Base-by-base conservation (phyloP, 2,888 invertebrate species). In the Sesia bembeciformis region DNA sequence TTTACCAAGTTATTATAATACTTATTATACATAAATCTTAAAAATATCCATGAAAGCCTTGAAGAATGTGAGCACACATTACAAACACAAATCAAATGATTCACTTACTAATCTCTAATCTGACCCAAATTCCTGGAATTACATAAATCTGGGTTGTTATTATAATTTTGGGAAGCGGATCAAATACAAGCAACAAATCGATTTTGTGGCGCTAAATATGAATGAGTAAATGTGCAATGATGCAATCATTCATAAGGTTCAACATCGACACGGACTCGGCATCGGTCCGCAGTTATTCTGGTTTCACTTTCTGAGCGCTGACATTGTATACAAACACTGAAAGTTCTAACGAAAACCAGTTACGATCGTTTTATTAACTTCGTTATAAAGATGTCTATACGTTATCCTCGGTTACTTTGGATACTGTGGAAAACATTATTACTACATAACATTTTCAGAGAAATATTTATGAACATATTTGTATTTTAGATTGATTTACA, bases 211-310 rank as follows among this genome's bases (percentile, higher is more conserved):
- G 63, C 67, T 63, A 56, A 55, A 43, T 57, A 54, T 52, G 64
- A 65, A 62, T 62, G 62, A 60, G 54, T 52, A 59, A 57, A 46
- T 58, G 61, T 55, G 57, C 59, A 61, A 60, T 70, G 70, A 72
- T 70, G 73, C 66, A 76, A 74, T 69, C 63, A 60, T 65, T 64
- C 62, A 64, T 60, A 55, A 58, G 60, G 60, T 68, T 74, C 53
- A 61, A 78, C 76, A 57, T 72, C 53, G 62, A 78, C 76, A 57
- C 60, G 23, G 55, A 60, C 58, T 57, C 61, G 62, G 58, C 57
- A n/a, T 39, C n/a, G n/a, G 41, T 52, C 43, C 52, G 42, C 52
- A 49, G 54, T 52, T 63, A 63, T 63, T 60, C 56, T 55, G 46
- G 57, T 53, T 54, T 39, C 39, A 51, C 50, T 50, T 50, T 49